These are phyloP conservation scores for Nothobranchius furzeri DNA, from an alignment of 2,113 vertebrate species.

Conservation along the genomic window DNA sequence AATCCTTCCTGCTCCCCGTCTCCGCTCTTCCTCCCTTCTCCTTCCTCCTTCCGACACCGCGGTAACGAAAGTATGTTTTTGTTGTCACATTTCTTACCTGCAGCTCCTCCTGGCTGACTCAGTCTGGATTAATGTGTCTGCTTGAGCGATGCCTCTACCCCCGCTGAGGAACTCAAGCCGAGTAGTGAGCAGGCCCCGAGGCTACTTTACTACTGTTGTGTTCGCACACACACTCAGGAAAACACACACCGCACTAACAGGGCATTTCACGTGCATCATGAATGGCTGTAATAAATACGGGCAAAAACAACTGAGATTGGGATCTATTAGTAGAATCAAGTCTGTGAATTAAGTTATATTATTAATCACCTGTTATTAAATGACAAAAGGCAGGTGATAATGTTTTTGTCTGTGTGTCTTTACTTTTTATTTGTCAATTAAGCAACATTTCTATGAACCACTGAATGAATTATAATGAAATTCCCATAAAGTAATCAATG, in stretches of 20 bases:
- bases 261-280: conserved; percentile 35
- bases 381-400: not conserved
- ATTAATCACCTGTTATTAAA: conserved; percentile 8
- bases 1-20: conserved; percentile 6
- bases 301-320: conserved; percentile 16
- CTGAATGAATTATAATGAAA: too few relatives aligned
- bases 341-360: conserved; percentile 3
- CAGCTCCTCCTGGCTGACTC: conserved; percentile 42
- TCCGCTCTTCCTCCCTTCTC: not conserved
- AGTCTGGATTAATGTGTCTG: conserved; percentile 57
- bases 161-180: conserved; percentile 51
- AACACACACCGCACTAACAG: conserved; percentile 14
- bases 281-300: conserved; percentile 12
- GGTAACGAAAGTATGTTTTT: conserved; percentile 56
- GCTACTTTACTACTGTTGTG: conserved; percentile 27
- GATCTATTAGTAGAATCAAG: not conserved
- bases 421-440: too few relatives aligned
- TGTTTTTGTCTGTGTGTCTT: too few relatives aligned
- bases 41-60: conserved; percentile 21
- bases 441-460: too few relatives aligned
- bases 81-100: conserved; percentile 56
- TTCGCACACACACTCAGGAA: not conserved
- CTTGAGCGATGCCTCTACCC: conserved; percentile 39
- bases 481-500: too few relatives aligned
- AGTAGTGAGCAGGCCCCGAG: conserved; percentile 47